A percentile compares a stretch with the other conserved stretches of the same genome.
phyloP scores from a whole-genome alignment of 1,140 invertebrate genomes.

The Hypothenemus hampei region DNA sequence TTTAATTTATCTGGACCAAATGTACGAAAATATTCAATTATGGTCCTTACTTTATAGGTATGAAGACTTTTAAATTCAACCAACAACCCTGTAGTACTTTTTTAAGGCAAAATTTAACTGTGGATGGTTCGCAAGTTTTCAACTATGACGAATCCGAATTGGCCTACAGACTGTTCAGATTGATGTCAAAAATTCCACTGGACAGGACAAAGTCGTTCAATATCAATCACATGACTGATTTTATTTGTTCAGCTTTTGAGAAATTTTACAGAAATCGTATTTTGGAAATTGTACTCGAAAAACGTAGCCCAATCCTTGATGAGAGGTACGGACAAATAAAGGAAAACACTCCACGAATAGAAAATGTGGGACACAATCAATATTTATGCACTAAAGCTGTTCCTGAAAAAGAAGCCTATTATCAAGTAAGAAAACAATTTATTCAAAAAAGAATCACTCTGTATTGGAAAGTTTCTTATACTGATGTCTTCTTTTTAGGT shows the following conservation, averaged over 20 bases:
- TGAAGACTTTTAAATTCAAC: no score
- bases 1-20: constrained; percentile 9
- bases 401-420: constrained; percentile 6
- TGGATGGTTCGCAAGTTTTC: constrained; percentile 1
- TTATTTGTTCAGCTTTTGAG: constrained; percentile 12
- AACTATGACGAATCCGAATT: constrained; percentile 14
- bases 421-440: constrained; percentile 6
- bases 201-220: constrained; percentile 15
- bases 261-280: constrained; percentile 12
- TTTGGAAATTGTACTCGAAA: constrained; percentile 10
- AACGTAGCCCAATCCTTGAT: constrained; percentile 1
- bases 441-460: no score
- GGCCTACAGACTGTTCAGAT: constrained; percentile 4
- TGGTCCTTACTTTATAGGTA: constrained; percentile 17
- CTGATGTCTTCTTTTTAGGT: background rate
- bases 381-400: constrained; percentile 4
- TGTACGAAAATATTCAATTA: constrained; percentile 3
- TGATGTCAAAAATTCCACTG: constrained; percentile 3
- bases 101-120: constrained; percentile 7
- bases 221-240: constrained; percentile 10
- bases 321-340: background rate
- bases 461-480: background rate
- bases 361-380: constrained; percentile 12
- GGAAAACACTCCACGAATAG: background rate
- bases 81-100: no score